Percentiles rank a stretch among this genome's conserved stretches.
These are phyloP conservation scores for Vireo griseus DNA, from an alignment of 2,797 vertebrate species.

Conservation along the genomic window DNA sequence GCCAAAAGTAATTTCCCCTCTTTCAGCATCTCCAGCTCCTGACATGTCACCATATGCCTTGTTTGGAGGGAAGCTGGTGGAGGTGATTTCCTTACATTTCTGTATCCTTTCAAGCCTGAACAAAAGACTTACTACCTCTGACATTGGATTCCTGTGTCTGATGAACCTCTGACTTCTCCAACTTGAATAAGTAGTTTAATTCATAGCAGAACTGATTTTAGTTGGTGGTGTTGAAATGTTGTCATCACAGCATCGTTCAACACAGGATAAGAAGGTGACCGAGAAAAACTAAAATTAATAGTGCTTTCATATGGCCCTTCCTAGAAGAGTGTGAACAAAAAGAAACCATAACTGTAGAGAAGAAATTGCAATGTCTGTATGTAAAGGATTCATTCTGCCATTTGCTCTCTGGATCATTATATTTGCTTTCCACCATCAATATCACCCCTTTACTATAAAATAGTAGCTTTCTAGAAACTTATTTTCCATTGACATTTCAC, in stretches of 20 bases:
- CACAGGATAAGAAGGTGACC: constrained; percentile 22
- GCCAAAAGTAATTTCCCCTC: neutral
- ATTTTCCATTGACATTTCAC: neutral
- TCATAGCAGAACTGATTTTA: neutral
- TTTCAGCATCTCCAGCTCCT: neutral
- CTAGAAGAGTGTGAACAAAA: neutral
- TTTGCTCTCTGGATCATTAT: constrained; percentile 30
- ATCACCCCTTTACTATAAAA: neutral
- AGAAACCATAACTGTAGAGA: neutral
- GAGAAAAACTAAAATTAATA: constrained; percentile 34
- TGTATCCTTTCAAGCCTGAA: neutral
- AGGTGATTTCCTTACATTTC: neutral
- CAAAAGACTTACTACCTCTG: constrained; percentile 18
- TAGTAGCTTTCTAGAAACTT: neutral
- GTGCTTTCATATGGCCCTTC: neutral
- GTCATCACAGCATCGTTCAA: constrained; percentile 14
- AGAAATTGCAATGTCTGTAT: neutral
- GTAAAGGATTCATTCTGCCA: neutral
- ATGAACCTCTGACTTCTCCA: neutral
- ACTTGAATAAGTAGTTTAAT: neutral
- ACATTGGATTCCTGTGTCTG: neutral
- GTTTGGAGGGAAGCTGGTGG: neutral
- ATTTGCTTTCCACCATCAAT: neutral
- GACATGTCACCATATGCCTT: neutral
- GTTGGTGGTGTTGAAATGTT: neutral